Evolutionary conservation across 2,888 invertebrate genomes (phyloP), one percentile per base, ranked within the genome.

Genomic region (Atrina japonica): DNA sequence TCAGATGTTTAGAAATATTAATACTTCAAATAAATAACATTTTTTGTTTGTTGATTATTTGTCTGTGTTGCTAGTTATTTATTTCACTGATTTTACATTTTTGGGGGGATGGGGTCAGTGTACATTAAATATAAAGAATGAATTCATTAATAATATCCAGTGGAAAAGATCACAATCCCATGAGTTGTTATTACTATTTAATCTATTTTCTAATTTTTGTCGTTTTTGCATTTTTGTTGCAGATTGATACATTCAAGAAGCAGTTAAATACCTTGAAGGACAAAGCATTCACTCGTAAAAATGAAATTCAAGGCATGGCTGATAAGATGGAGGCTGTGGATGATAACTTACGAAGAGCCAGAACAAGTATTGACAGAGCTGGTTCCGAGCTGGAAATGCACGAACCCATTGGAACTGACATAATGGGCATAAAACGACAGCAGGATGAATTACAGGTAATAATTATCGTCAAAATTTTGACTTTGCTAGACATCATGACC

Each of bases 331-430:
- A 85, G 52, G 75, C 76, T 7, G 82, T 88, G 45, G 75, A 79
- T 27, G 82, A 86, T 18, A 80, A 80, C 52, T 61, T 87, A 27
- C 76, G 80, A 21, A 59, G 77, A 18, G 75, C 82, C 63, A 73
- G 78, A 50, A 76, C 82, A 25, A 82, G 82, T 52, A 80, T 88
- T 27, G 86, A 83, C 70, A 70, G 83, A 16, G 77, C 89, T 9
- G 75, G 82, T 7, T 78, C 82, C 21, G 77, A 83, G 55, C 77
- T 87, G n/a, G 84, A 86, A 49, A 82, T 86, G 65, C 78, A 89
- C 75, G 80, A 96, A 88, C 95, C 97, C 0, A 95, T 97, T 0
- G 96, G 96, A 3, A 96, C 96, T 0, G 98, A 98, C 88, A 95
- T 97, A 29, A 96, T 96, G 72, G 95, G 95, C 73, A 97, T 98